Percentiles rank a stretch among this genome's conserved stretches.
Evolutionary conservation across 2,888 invertebrate genomes (phyloP).

Genomic region (Troides aeacus): DNA sequence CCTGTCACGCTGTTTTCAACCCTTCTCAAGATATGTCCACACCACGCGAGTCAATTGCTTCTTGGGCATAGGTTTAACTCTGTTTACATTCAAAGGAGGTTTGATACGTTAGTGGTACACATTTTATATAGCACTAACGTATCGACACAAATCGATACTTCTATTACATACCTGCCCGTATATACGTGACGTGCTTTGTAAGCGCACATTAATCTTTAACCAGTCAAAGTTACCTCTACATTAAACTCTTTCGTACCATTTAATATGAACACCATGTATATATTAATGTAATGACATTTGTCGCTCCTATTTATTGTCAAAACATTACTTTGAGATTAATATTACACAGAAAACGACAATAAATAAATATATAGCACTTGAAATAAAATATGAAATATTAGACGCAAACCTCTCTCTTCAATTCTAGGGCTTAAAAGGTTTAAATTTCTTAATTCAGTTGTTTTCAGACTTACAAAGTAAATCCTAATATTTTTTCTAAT

Average conservation of each 20-base stretch:
- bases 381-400: no score
- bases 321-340: neutral
- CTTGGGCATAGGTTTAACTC: neutral
- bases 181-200: constrained; percentile 12
- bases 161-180: constrained; percentile 10
- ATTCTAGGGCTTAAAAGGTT: no score
- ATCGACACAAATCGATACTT: constrained; percentile 6
- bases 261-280: neutral
- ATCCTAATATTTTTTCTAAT: no score
- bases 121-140: neutral
- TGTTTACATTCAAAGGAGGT: neutral
- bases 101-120: neutral
- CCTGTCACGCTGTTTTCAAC: neutral
- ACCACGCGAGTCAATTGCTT: neutral
- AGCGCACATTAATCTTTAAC: constrained; percentile 3
- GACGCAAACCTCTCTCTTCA: no score
- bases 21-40: neutral
- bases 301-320: neutral
- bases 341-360: no score
- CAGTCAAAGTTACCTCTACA: neutral
- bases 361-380: no score
- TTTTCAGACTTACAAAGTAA: no score
- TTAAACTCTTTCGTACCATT: neutral
- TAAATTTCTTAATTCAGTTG: no score
- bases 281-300: neutral